phyloP scores from a whole-genome alignment of 2,797 vertebrate genomes.

The Xiphophorus birchmanni region DNA sequence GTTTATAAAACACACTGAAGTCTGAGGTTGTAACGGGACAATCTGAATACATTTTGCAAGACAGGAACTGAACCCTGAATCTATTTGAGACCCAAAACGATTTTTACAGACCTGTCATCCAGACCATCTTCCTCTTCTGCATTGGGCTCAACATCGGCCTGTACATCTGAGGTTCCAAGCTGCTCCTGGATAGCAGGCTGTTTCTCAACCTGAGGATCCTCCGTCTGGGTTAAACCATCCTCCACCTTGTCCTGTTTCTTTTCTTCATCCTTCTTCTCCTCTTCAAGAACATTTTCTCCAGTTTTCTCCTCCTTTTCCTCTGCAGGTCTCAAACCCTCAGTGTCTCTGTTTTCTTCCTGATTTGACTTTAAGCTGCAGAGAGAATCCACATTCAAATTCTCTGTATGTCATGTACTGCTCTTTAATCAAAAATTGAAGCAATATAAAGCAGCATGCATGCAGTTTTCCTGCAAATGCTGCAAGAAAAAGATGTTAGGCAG shows the following conservation, averaged over 20 bases:
- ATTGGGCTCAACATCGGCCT: slow-evolving; percentile 20
- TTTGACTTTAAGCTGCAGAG: slow-evolving; percentile 44
- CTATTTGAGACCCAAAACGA: neutral
- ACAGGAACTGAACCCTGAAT: neutral
- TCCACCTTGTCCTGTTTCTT: slow-evolving; percentile 16
- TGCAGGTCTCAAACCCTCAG: neutral
- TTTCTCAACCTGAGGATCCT: slow-evolving; percentile 10
- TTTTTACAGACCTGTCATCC: slow-evolving; percentile 63
- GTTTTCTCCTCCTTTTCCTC: slow-evolving; percentile 37
- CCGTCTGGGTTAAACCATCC: neutral
- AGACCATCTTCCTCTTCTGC: slow-evolving; percentile 19
- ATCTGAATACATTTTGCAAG: neutral
- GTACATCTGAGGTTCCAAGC: slow-evolving; percentile 20
- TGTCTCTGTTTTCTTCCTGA: slow-evolving; percentile 40
- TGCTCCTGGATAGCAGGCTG: slow-evolving; percentile 30
- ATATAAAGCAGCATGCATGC: neutral
- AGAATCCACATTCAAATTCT: slow-evolving; percentile 8
- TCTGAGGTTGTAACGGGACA: neutral
- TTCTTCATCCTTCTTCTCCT: slow-evolving; percentile 18
- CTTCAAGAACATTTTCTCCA: slow-evolving; percentile 11
- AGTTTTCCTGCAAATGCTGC: neutral
- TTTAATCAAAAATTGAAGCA: neutral
- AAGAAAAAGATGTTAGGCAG: neutral
- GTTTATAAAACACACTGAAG: neutral
- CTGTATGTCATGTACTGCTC: neutral